Base-by-base conservation (phyloP, 2,888 invertebrate species). In the Hartigia nigra region DNA sequence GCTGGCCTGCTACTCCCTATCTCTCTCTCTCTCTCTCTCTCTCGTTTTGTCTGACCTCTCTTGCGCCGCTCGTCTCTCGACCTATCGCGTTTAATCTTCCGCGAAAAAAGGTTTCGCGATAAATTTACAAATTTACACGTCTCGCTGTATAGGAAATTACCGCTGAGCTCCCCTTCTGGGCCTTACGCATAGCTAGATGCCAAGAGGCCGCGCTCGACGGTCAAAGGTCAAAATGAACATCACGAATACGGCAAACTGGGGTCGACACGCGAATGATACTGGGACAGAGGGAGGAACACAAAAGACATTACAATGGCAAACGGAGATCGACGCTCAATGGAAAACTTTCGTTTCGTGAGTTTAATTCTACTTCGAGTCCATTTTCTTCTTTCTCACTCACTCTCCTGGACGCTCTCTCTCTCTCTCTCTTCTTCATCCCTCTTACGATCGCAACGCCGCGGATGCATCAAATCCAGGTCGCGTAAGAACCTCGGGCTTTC, bases 391-490 rank as follows among this genome's bases (percentile, higher is more conserved):
- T 31, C 14, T 9, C 23, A 1, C 23, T 1, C 23, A 34, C 34
- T 4, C 34, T n/a, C 32, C 32, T 23, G 23, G 39, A 39, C 2
- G 23, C 14, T 23, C 39, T 39, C 39, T 39, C 39, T 1, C 23
- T 55, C 39, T 32, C 72, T 1, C 72, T 5, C 32, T 4, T 12
- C 0, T 31, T 32, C 31, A 12, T 14, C 32, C 32, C 12, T 12
- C 70, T 70, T 31, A 32, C 72, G 72, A 72, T 72, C 72, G 72
- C 31, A 32, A 23, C 9, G 39, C 39, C 39, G 39, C 39, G 39
- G 39, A 55, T 55, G 39, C 39, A 55, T 55, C 39, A 23, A 85
- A 85, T 85, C 85, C 31, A 32, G 31, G 72, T 72, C 72, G 72
- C 12, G 14, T 9, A 1, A 31, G 31, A 32, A 12, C 31, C 72